Conservation (phyloP, 2,888 invertebrate species). For the Eurois occulta region DNA sequence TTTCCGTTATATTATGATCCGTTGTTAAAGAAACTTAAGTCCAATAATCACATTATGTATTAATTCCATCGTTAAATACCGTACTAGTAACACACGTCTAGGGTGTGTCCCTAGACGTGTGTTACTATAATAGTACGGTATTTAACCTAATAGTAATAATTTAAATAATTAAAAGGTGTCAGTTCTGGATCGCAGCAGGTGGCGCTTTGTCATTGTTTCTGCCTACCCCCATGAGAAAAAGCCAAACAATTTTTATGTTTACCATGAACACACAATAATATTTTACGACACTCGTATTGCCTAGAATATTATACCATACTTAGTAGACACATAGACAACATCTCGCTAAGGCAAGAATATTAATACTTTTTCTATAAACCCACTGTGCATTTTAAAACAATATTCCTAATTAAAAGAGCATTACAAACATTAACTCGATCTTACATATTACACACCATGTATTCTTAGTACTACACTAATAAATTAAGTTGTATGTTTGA, state of each 20-base stretch:
- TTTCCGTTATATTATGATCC: no score
- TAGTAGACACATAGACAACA: slow-evolving; percentile 1
- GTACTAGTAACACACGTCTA: no score
- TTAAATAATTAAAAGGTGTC: no score
- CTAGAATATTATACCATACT: background rate
- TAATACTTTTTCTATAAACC: background rate
- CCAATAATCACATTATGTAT: no score
- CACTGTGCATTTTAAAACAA: background rate
- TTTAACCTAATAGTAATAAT: no score
- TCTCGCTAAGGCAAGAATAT: background rate
- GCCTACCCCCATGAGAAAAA: background rate
- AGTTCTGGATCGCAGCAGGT: background rate
- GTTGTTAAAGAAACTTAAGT: no score
- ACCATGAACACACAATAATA: slow-evolving; percentile 22
- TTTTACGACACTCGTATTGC: slow-evolving; percentile 25
- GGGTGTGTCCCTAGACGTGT: no score
- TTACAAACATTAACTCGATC: slow-evolving; percentile 2
- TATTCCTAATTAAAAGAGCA: slow-evolving; percentile 8
- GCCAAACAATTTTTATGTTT: background rate
- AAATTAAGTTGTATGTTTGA: background rate
- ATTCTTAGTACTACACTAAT: background rate
- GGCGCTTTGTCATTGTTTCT: background rate
- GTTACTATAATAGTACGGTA: no score
- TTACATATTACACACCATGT: background rate
- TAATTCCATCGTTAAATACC: no score